Conservation (phyloP, 2,113 vertebrate genomes). For the Boulengeromyrus knoepffleri region DNA sequence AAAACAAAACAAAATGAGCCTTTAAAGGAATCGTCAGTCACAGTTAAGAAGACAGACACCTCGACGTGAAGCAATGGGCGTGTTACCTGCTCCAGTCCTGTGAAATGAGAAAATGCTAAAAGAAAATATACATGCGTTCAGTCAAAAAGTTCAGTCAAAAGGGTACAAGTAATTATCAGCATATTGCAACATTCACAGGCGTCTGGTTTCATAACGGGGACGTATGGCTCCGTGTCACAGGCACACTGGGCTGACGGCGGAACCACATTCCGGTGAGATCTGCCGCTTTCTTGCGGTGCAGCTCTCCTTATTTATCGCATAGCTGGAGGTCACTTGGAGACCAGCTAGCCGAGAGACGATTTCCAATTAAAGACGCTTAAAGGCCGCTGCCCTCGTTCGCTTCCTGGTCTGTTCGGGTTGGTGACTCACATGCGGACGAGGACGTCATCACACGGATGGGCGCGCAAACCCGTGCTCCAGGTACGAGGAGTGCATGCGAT, state of each 20-base stretch:
- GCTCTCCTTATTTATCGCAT: background rate
- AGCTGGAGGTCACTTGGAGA: background rate
- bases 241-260: background rate
- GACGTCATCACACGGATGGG: background rate
- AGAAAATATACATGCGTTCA: slow-evolving; percentile 12
- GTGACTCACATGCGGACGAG: background rate
- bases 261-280: background rate
- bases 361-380: background rate
- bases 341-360: background rate
- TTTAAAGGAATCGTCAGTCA: slow-evolving; percentile 49
- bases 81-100: slow-evolving; percentile 29
- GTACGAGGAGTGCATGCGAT: slow-evolving; percentile 40
- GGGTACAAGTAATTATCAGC: slow-evolving; percentile 21
- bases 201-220: background rate
- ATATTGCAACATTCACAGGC: slow-evolving; percentile 19
- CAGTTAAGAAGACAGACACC: slow-evolving; percentile 25
- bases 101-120: slow-evolving; percentile 36
- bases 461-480: background rate
- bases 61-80: slow-evolving; percentile 24
- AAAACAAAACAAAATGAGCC: slow-evolving; percentile 44
- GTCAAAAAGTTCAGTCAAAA: slow-evolving; percentile 11
- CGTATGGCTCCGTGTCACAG: background rate
- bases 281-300: background rate
- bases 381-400: background rate
- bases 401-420: background rate